Percentiles rank a stretch among this genome's conserved stretches.
Evolutionary conservation across 2,888 invertebrate species (phyloP).

Genomic region (Octonoba sinensis): DNA sequence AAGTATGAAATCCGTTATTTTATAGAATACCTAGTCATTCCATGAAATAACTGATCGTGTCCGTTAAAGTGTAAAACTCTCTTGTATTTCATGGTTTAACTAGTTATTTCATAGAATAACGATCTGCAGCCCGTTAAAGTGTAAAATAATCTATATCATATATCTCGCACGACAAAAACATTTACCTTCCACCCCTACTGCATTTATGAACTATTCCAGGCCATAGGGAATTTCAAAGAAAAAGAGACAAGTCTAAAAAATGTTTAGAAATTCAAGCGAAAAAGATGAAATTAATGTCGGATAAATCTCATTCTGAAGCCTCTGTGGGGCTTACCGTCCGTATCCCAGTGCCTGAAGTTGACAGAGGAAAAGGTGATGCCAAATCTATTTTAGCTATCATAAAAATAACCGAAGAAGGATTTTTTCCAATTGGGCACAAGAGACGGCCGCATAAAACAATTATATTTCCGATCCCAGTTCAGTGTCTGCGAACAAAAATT

Average conservation of each 20-base stretch:
- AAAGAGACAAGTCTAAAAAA: too few species aligned
- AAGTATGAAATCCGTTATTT: slow-evolving; percentile 56
- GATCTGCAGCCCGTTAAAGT: too few species aligned
- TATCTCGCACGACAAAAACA: slow-evolving; percentile 15
- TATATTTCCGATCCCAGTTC: slow-evolving; percentile 58
- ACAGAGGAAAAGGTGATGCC: slow-evolving; percentile 24
- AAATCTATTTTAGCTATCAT: slow-evolving; percentile 27
- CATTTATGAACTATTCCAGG: slow-evolving; percentile 50
- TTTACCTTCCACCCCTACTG: slow-evolving; percentile 51
- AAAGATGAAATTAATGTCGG: too few species aligned
- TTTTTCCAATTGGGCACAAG: too few species aligned
- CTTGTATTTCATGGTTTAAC: slow-evolving; percentile 54
- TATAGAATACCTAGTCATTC: slow-evolving; percentile 51
- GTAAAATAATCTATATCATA: too few species aligned
- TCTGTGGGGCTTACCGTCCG: too few species aligned
- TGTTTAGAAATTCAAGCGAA: too few species aligned
- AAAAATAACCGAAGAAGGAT: too few species aligned
- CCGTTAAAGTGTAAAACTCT: slow-evolving; percentile 51
- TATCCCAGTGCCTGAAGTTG: slow-evolving; percentile 26
- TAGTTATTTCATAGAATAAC: slow-evolving; percentile 5
- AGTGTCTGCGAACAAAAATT: slow-evolving; percentile 56
- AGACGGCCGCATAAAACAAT: slow-evolving; percentile 56
- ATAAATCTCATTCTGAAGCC: too few species aligned
- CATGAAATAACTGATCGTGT: slow-evolving; percentile 52
- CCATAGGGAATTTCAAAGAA: too few species aligned